These are phyloP conservation scores for Nasonia longicornis DNA, from an alignment of 1,140 invertebrate genomes.

Conservation along the genomic window DNA sequence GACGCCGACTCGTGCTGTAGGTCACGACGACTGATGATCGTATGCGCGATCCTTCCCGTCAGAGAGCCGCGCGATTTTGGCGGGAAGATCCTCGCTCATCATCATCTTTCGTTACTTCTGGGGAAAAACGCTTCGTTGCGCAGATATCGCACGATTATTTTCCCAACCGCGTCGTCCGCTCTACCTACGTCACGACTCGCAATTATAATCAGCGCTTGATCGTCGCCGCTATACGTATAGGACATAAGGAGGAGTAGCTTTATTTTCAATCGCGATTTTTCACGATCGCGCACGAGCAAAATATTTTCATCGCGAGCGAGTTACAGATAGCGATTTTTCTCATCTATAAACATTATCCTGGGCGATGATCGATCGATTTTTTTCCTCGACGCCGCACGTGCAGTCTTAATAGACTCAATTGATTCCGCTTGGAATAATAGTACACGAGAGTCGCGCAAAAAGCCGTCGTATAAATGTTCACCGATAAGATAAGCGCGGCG, in stretches of 20 bases:
- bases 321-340: too few species aligned
- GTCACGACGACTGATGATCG: too few species aligned
- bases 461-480: conserved; percentile 3
- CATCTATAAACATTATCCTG: not conserved
- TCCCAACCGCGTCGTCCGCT: not conserved
- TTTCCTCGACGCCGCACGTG: not conserved
- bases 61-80: too few species aligned
- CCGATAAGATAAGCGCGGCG: conserved; percentile 17
- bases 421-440: not conserved
- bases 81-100: too few species aligned
- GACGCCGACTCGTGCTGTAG: not conserved
- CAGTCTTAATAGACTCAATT: not conserved
- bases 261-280: not conserved
- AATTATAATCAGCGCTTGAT: not conserved
- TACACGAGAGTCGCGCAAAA: not conserved
- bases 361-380: not conserved
- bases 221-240: not conserved
- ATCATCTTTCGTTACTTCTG: too few species aligned
- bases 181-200: not conserved
- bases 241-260: not conserved
- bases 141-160: not conserved
- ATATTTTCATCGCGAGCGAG: not conserved
- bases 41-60: too few species aligned
- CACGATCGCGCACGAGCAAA: not conserved
- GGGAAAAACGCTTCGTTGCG: not conserved